Evolutionary conservation across 2,797 vertebrate genomes (phyloP).

Genomic region (Gouania willdenowi): DNA sequence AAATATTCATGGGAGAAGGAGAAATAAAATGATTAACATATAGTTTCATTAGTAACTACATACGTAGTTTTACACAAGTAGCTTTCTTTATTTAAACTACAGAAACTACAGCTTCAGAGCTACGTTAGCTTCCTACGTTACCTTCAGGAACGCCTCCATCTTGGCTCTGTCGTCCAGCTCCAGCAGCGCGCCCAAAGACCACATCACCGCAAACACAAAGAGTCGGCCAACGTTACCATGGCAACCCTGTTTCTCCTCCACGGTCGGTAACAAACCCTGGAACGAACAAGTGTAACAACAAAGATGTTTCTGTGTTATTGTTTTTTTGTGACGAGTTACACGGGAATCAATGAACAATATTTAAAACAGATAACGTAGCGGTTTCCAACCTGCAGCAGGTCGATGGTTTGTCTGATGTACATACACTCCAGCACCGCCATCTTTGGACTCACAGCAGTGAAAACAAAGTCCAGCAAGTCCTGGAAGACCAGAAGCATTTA

Average conservation of each 20-base stretch:
- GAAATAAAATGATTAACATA: too few relatives aligned
- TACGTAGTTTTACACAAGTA: too few relatives aligned
- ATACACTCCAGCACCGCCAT: constrained; percentile 84
- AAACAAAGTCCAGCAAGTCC: constrained; percentile 82
- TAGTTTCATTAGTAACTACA: too few relatives aligned
- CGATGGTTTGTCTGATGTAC: constrained; percentile 85
- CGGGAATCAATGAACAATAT: too few relatives aligned
- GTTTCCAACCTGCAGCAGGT: constrained; percentile 77
- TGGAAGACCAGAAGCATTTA: constrained; percentile 37
- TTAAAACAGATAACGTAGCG: too few relatives aligned
- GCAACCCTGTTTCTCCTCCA: constrained; percentile 68
- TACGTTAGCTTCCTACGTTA: too few relatives aligned
- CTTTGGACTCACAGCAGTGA: constrained; percentile 78
- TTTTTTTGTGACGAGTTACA: too few relatives aligned
- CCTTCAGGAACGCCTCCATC: constrained; percentile 80
- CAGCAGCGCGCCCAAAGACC: constrained; percentile 81
- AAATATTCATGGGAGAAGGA: too few relatives aligned
- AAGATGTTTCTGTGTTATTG: too few relatives aligned
- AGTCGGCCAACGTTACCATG: constrained; percentile 64
- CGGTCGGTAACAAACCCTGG: constrained; percentile 75
- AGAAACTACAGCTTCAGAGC: too few relatives aligned
- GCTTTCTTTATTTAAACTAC: too few relatives aligned
- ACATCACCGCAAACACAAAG: constrained; percentile 82
- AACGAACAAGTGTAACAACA: neutral
- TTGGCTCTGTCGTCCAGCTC: constrained; percentile 79